phyloP scores from a whole-genome alignment of 1,140 invertebrate genomes.

The Listronotus bonariensis region DNA sequence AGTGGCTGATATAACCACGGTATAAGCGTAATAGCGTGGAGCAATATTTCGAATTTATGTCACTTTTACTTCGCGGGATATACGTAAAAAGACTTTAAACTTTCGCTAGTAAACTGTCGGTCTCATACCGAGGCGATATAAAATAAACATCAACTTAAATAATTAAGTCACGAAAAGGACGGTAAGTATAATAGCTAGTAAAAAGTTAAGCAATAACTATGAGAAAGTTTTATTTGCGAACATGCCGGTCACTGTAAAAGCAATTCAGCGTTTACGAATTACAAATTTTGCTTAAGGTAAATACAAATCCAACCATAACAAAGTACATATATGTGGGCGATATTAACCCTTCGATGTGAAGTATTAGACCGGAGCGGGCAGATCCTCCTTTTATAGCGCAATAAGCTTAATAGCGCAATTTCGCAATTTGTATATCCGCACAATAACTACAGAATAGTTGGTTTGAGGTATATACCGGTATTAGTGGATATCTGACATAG shows the following conservation, averaged over 20 bases:
- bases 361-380: neutral
- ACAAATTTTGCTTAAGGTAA: too few species aligned
- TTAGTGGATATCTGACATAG: slow-evolving; percentile 32
- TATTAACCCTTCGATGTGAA: neutral
- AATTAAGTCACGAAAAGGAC: neutral
- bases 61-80: slow-evolving; percentile 1
- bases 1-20: neutral
- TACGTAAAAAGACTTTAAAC: slow-evolving; percentile 1
- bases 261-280: too few species aligned
- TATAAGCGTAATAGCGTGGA: slow-evolving; percentile 6
- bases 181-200: too few species aligned
- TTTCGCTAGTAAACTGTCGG: neutral
- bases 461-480: slow-evolving; percentile 8
- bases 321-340: neutral
- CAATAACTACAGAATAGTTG: slow-evolving; percentile 31
- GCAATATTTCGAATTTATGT: slow-evolving; percentile 10
- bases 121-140: neutral
- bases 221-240: too few species aligned
- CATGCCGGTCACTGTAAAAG: too few species aligned
- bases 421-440: slow-evolving; percentile 35
- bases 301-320: too few species aligned
- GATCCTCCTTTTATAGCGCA: slow-evolving; percentile 26
- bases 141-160: slow-evolving; percentile 5
- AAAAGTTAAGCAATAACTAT: too few species aligned
- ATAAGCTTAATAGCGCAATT: slow-evolving; percentile 37